These are phyloP conservation scores for Ptychoptera contaminata DNA, from an alignment of 2,888 invertebrate genomes.

Conservation along the genomic window DNA sequence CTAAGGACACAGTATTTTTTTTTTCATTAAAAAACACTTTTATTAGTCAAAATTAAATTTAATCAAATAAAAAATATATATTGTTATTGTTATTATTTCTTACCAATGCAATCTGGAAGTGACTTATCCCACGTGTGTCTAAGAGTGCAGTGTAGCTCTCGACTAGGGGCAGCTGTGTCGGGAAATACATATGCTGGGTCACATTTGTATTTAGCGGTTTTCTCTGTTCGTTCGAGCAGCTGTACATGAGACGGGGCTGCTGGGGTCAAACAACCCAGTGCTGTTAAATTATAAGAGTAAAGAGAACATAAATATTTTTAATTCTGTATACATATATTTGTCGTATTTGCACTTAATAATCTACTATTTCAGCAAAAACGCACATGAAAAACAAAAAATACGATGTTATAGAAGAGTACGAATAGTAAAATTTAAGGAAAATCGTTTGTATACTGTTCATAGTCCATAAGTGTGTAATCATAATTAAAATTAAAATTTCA, in stretches of 20 bases:
- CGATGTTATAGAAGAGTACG: too few relatives aligned
- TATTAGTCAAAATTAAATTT: not conserved
- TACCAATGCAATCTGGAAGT: conserved; percentile 47
- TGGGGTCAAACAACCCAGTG: conserved; percentile 50
- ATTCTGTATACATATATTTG: not conserved
- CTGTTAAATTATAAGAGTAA: conserved; percentile 24
- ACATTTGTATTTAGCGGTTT: conserved; percentile 51
- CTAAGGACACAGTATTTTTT: not conserved
- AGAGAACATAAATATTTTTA: conserved; percentile 3
- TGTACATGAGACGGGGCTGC: conserved; percentile 50
- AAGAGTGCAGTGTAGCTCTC: conserved; percentile 45
- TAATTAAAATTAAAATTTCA: too few relatives aligned
- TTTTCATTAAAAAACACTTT: too few relatives aligned
- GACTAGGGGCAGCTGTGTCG: conserved; percentile 44
- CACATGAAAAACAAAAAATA: too few relatives aligned
- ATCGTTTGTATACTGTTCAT: not conserved
- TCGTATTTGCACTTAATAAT: too few relatives aligned
- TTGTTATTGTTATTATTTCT: conserved; percentile 22
- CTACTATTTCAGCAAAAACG: too few relatives aligned
- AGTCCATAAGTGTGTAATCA: too few relatives aligned
- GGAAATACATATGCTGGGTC: conserved; percentile 50
- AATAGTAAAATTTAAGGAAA: too few relatives aligned
- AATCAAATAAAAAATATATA: conserved; percentile 2
- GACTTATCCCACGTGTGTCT: conserved; percentile 49
- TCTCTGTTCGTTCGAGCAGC: conserved; percentile 46